Conservation (phyloP, 2,113 vertebrate species). For the Dendropsophus ebraccatus region DNA sequence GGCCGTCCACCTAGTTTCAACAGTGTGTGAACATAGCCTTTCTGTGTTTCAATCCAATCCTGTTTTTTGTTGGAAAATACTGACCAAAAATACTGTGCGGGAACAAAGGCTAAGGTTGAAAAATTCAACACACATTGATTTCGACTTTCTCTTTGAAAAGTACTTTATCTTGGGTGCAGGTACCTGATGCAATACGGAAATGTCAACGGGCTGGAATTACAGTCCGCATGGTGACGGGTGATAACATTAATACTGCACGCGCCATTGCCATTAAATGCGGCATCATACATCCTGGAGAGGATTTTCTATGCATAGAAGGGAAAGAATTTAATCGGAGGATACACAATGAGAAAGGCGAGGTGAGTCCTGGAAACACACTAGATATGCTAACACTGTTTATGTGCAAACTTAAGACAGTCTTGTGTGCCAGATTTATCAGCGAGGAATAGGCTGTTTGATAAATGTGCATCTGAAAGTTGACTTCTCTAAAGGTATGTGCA, state of each 20-base stretch:
- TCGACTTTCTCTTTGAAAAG: not conserved
- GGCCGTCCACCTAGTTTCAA: too few relatives aligned
- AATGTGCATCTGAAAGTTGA: too few relatives aligned
- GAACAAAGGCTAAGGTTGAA: too few relatives aligned
- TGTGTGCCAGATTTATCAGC: too few relatives aligned
- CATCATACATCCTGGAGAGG: conserved; percentile 95
- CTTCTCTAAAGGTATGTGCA: too few relatives aligned
- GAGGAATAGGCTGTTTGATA: too few relatives aligned
- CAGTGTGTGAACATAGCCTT: too few relatives aligned
- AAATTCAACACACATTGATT: not conserved
- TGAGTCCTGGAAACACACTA: conserved; percentile 61
- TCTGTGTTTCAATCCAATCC: too few relatives aligned
- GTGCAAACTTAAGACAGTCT: too few relatives aligned
- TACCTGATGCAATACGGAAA: conserved; percentile 93
- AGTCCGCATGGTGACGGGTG: conserved; percentile 97
- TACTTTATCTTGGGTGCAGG: conserved; percentile 69
- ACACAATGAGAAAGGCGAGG: conserved; percentile 97
- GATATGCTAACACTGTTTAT: too few relatives aligned
- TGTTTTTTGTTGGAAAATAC: too few relatives aligned
- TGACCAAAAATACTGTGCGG: too few relatives aligned
- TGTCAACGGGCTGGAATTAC: conserved; percentile 98
- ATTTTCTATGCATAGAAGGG: conserved; percentile 96
- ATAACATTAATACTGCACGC: conserved; percentile 98
- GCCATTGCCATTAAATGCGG: conserved; percentile 98
- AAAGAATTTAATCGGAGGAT: conserved; percentile 98